Evolutionary conservation across 2,113 vertebrate genomes (phyloP), one percentile per base, ranked within the genome.

Genomic region (Stegostoma tigrinum): DNA sequence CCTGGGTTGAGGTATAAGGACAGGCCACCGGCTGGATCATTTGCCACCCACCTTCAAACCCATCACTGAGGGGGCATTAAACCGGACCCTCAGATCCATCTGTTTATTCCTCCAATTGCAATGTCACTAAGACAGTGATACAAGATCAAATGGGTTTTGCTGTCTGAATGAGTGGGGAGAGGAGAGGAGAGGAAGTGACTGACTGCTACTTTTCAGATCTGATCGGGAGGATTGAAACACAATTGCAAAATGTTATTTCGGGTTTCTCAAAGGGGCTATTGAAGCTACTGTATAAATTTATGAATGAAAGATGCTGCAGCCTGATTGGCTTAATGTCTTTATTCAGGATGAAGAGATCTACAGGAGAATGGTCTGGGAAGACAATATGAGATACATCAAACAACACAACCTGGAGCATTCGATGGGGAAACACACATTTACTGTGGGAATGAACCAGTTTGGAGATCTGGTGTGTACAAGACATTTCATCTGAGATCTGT

Each of bases 311-410:
- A 34, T 66, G 55, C 27, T 66, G n/a, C n/a, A n/a, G n/a, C n/a
- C n/a, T 93, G 89, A 93, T 24, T 90, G 61, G 0, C 14, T 12
- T 38, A 38, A 42, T 94, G 64, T 94, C 89, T 23, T 94, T 94
- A 19, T 94, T 42, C 97, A 99, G 99, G 97, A 95, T 1, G 98
- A 99, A 12, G 99, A 99, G 96, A 96, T 52, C 72, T 96, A 97
- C 0, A 98, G 99, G 90, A 97, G 98, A 94, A 96, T 98, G 96
- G 97, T 99, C 48, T 99, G 99, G 99, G 98, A 99, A 97, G 99
- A 99, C 96, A 99, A 99, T 96, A 97, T 98, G 96, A 97, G 96
- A 0, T 97, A 98, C 96, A 98, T 99, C 96, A 98, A 98, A 48
- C 96, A 96, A 94, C 99, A 99, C 97, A 99, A 99, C 96, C 97